phyloP scores from a whole-genome alignment of 2,888 invertebrate species.

The Trachelus stipa region DNA sequence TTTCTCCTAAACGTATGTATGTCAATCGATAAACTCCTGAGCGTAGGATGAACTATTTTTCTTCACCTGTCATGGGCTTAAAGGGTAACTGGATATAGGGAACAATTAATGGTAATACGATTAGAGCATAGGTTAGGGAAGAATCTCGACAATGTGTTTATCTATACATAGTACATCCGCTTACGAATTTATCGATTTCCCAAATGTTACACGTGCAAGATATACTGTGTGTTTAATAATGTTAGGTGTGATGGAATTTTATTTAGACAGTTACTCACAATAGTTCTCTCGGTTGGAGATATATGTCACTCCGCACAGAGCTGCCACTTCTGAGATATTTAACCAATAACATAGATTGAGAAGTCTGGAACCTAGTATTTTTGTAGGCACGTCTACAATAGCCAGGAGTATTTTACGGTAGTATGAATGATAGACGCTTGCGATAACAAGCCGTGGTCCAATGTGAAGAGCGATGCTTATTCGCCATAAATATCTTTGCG shows the following conservation, averaged over 20 bases:
- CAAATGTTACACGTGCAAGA: no score
- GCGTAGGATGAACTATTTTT: slow-evolving; percentile 12
- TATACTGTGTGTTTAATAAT: no score
- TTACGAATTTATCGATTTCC: no score
- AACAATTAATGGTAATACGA: no score
- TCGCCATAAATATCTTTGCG: slow-evolving; percentile 93
- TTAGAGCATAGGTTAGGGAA: no score
- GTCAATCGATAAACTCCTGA: slow-evolving; percentile 25
- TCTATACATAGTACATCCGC: no score
- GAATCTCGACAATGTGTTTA: no score
- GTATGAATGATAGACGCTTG: slow-evolving; percentile 87
- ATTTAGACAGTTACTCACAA: slow-evolving; percentile 75
- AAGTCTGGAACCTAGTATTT: slow-evolving; percentile 69
- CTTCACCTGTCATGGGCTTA: no score
- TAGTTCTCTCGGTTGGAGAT: slow-evolving; percentile 96
- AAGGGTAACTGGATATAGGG: no score
- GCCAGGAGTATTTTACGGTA: slow-evolving; percentile 77
- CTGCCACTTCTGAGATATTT: slow-evolving; percentile 85
- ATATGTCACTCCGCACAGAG: slow-evolving; percentile 92
- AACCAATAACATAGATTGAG: slow-evolving; percentile 83
- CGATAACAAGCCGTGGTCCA: slow-evolving; percentile 90
- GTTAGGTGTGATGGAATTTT: background rate
- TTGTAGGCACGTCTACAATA: slow-evolving; percentile 67
- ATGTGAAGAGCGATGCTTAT: slow-evolving; percentile 92
- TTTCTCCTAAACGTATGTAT: slow-evolving; percentile 14